Evolutionary conservation across 2,888 invertebrate species (phyloP).

Genomic region (Phasia obesa): DNA sequence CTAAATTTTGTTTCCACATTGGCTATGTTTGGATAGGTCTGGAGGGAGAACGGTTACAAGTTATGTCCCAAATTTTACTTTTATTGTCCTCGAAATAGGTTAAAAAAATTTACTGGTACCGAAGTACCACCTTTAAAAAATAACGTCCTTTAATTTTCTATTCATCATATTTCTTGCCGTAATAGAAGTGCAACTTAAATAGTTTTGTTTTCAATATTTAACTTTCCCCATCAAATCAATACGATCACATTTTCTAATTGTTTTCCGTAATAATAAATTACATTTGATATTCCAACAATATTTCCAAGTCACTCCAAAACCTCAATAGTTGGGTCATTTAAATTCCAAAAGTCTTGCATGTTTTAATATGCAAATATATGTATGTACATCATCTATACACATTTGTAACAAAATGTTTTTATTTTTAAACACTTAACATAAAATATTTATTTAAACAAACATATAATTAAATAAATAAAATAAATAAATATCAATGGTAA

Average conservation of each 20-base stretch:
- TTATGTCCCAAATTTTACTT: too few species aligned
- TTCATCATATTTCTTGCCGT: too few species aligned
- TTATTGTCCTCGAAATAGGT: too few species aligned
- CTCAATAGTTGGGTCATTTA: slow-evolving; percentile 52
- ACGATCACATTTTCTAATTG: slow-evolving; percentile 9
- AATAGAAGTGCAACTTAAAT: too few species aligned
- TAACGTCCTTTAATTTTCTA: too few species aligned
- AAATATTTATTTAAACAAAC: slow-evolving; percentile 57
- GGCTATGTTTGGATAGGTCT: too few species aligned
- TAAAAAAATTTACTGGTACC: too few species aligned
- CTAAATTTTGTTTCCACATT: too few species aligned
- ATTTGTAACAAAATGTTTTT: neutral
- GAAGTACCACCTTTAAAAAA: too few species aligned
- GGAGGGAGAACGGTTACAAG: too few species aligned
- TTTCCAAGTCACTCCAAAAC: slow-evolving; percentile 3
- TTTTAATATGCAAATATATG: slow-evolving; percentile 5
- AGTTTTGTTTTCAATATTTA: neutral
- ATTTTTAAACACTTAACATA: slow-evolving; percentile 4
- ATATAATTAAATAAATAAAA: slow-evolving; percentile 60
- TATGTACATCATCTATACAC: too few species aligned
- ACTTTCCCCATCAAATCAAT: neutral
- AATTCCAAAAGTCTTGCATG: slow-evolving; percentile 11
- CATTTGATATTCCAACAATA: slow-evolving; percentile 1
- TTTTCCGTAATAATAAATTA: slow-evolving; percentile 18
- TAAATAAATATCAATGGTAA: slow-evolving; percentile 43